phyloP scores from a whole-genome alignment of 1,140 invertebrate genomes.

The Drosophila repletoides region DNA sequence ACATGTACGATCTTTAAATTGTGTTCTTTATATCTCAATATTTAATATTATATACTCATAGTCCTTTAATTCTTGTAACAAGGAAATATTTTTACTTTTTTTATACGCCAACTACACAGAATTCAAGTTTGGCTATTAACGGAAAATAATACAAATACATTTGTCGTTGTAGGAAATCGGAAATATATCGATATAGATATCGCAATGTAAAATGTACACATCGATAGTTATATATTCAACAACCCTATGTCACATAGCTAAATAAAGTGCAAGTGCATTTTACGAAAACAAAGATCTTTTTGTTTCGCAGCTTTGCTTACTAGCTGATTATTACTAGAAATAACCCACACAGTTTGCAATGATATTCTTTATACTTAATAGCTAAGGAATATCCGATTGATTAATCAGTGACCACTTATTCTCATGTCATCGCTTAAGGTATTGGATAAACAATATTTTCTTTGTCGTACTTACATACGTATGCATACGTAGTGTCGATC shows the following conservation, averaged over 20 bases:
- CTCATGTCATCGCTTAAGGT: constrained; percentile 1
- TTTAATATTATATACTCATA: too few species aligned
- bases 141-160: neutral
- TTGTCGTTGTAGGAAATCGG: too few species aligned
- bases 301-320: neutral
- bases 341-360: neutral
- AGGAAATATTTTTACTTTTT: too few species aligned
- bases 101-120: too few species aligned
- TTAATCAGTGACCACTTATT: neutral
- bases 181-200: too few species aligned
- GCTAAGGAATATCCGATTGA: neutral
- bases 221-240: neutral
- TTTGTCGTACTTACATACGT: neutral
- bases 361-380: neutral
- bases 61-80: too few species aligned
- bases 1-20: too few species aligned
- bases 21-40: too few species aligned
- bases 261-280: constrained; percentile 34
- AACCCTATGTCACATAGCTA: neutral
- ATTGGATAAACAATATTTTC: constrained; percentile 4
- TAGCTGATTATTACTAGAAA: neutral
- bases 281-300: constrained; percentile 21
- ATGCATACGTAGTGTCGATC: neutral
- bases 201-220: too few species aligned
- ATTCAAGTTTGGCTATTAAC: too few species aligned